Evolutionary conservation across 1,140 invertebrate species (phyloP), one percentile per base, ranked within the genome.

Genomic region (Penaeus chinensis): DNA sequence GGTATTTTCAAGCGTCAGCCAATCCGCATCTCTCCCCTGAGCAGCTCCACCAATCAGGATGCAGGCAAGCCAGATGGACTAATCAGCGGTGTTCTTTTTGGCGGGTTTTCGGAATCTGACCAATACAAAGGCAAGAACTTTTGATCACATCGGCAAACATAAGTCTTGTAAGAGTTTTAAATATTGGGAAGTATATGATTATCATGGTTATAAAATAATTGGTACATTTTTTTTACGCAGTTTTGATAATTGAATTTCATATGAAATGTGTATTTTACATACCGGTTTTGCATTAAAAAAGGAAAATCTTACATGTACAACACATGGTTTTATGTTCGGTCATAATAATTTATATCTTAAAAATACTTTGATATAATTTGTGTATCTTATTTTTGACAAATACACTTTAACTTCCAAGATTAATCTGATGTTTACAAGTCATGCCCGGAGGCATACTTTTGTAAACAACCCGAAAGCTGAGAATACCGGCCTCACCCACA

Each of bases 361-460:
- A 74, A 74, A 74, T 74, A 32, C 5, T 74, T 74, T 60, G 7
- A 80, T 16, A 62, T 80, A 63, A 60, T 13, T n/a, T 27, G 63
- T 24, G 19, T 24, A 24, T 60, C 62, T 10, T 27, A 32, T 27
- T 24, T 16, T 80, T 13, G 8, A 62, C 27, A 63, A 60, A 80
- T 27, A 61, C 18, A 80, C 18, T 4, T 11, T 60, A 19, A 27
- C 27, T 20, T 80, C 24, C 18, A n/a, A 16, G n/a, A 27, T 61
- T 24, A 18, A 22, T 27, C 27, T 22, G 3, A 62, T 80, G n/a
- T 27, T 32, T 27, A 80, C 54, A 61, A 24, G 54, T 54, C 54
- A 54, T 16, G 78, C 78, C 78, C 27, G 78, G 60, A 60, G 78
- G 47, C 24, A 80, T 62, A 80, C 32, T 61, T 80, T 80, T 80